These are phyloP conservation scores for Borostomias antarcticus DNA, from an alignment of 2,797 vertebrate genomes.

Conservation along the genomic window DNA sequence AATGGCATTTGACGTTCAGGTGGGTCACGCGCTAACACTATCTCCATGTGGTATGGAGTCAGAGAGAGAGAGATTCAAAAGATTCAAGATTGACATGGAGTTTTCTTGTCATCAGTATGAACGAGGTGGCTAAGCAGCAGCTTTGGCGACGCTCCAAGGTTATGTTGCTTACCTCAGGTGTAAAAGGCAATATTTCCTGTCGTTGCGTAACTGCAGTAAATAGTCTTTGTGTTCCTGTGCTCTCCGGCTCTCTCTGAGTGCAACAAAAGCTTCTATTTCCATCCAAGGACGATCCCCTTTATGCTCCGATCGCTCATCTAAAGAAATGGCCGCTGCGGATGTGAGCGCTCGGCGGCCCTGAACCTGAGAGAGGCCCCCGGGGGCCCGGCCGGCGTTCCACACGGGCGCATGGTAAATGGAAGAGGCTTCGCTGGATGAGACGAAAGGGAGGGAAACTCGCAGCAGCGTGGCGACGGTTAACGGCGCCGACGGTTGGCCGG, in stretches of 20 bases:
- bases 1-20: too few relatives aligned
- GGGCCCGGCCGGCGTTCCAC: constrained; percentile 63
- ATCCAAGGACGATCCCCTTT: constrained; percentile 57
- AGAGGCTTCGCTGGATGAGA: constrained; percentile 34
- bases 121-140: too few relatives aligned
- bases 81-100: too few relatives aligned
- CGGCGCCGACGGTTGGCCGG: constrained; percentile 56
- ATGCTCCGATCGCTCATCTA: constrained; percentile 56
- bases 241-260: not conserved
- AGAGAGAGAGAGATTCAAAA: too few relatives aligned
- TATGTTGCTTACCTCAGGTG: constrained; percentile 21
- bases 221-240: not conserved
- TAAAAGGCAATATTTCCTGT: constrained; percentile 9
- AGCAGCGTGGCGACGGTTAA: too few relatives aligned
- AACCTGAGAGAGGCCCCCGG: constrained; percentile 63
- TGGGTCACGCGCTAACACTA: too few relatives aligned
- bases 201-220: not conserved
- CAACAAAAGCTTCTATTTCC: constrained; percentile 50
- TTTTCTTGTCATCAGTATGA: too few relatives aligned
- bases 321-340: constrained; percentile 30
- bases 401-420: constrained; percentile 61
- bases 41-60: too few relatives aligned
- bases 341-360: constrained; percentile 65
- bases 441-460: not conserved
- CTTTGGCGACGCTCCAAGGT: constrained; percentile 26